These are phyloP conservation scores for Sturnira hondurensis DNA, from an alignment of 2,113 vertebrate genomes.

Conservation along the genomic window DNA sequence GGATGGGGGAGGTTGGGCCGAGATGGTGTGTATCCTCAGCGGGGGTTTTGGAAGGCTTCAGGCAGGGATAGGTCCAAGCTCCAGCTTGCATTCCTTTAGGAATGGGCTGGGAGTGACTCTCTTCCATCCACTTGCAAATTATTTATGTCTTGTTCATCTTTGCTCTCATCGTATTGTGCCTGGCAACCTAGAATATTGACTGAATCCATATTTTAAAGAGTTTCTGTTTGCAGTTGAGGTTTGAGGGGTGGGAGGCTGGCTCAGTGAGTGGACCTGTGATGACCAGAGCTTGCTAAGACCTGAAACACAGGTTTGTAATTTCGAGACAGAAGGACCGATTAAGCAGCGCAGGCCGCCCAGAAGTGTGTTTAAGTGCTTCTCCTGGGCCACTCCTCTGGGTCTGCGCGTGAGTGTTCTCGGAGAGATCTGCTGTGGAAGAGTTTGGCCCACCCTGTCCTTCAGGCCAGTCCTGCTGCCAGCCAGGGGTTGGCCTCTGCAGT, in stretches of 20 bases:
- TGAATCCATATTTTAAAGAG: not conserved
- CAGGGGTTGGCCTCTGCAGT: conserved; percentile 10
- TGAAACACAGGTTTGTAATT: conserved; percentile 32
- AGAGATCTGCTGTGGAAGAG: not conserved
- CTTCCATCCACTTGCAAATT: not conserved
- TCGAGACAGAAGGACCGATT: conserved; percentile 41
- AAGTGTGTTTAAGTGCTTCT: not conserved
- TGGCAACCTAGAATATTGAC: not conserved
- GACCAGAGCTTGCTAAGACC: not conserved
- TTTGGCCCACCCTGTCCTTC: not conserved
- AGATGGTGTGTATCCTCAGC: conserved; percentile 1
- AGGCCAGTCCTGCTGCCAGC: conserved; percentile 42
- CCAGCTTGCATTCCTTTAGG: not conserved
- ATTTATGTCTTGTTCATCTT: not conserved
- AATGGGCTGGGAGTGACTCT: not conserved
- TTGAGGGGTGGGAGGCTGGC: not conserved
- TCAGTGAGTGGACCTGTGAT: not conserved
- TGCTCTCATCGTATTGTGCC: not conserved
- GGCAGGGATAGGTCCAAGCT: not conserved
- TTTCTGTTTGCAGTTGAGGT: not conserved
- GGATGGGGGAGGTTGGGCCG: not conserved
- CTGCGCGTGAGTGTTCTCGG: not conserved
- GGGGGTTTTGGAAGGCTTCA: not conserved
- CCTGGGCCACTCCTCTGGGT: not conserved
- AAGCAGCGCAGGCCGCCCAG: not conserved